Percentiles rank a stretch among this genome's conserved stretches.
Conservation (phyloP, 2,113 vertebrate species). For the Struthio camelus region DNA sequence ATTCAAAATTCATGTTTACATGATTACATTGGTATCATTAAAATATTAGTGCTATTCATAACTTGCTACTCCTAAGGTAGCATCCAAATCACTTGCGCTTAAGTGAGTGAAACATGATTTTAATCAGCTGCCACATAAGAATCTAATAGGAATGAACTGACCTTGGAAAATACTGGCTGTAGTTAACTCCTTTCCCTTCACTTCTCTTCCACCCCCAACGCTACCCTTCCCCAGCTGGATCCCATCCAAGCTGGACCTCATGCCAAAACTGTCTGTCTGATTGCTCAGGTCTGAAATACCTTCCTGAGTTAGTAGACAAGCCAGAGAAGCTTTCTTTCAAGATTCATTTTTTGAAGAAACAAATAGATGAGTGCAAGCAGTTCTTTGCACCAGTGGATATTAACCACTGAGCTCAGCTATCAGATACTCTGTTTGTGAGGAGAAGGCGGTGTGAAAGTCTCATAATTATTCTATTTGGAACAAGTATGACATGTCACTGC, state of each 20-base stretch:
- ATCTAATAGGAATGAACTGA: neutral
- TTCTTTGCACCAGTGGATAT: neutral
- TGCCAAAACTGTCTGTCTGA: neutral
- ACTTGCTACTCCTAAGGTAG: neutral
- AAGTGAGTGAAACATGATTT: neutral
- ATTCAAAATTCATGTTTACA: neutral
- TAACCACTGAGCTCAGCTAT: neutral
- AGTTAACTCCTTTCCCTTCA: neutral
- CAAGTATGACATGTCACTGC: no score
- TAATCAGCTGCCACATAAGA: neutral
- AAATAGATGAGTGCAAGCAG: accelerated
- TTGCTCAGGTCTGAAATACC: neutral
- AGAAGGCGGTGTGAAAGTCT: neutral
- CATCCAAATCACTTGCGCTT: neutral
- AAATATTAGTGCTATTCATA: neutral
- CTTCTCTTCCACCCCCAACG: neutral
- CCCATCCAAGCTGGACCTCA: neutral
- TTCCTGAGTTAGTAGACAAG: neutral
- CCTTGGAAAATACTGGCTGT: neutral
- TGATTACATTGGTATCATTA: neutral
- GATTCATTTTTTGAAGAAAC: neutral
- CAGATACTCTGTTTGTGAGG: slow-evolving; percentile 1
- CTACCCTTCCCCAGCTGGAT: neutral
- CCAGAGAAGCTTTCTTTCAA: neutral
- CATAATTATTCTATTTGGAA: slow-evolving; percentile 1